A percentile compares a stretch with the other conserved stretches of the same genome.
phyloP scores from a whole-genome alignment of 2,888 invertebrate genomes.

The Anodontia alba region DNA sequence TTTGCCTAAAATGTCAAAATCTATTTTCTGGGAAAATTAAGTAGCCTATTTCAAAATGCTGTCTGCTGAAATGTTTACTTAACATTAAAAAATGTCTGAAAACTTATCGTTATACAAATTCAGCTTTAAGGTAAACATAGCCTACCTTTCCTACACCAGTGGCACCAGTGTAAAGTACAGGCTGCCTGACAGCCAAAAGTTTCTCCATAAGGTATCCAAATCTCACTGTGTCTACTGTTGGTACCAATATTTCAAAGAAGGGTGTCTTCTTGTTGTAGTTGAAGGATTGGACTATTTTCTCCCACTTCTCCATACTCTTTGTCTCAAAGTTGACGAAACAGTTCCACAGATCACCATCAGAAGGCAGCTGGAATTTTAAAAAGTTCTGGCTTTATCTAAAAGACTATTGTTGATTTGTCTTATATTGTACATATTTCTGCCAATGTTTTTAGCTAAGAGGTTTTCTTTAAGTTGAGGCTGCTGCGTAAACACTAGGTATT shows the following conservation, averaged over 20 bases:
- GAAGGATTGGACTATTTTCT: conserved; percentile 91
- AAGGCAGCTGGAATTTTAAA: conserved; percentile 88
- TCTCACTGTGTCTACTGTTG: conserved; percentile 95
- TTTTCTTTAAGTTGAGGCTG: no score
- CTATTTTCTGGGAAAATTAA: no score
- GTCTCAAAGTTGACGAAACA: conserved; percentile 90
- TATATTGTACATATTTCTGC: no score
- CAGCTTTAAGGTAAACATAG: no score
- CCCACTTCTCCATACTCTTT: conserved; percentile 91
- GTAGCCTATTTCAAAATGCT: no score
- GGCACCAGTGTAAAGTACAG: conserved; percentile 94
- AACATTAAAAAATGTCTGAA: no score
- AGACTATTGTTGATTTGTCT: no score
- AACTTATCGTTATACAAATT: no score
- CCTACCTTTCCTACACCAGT: conserved; percentile 94
- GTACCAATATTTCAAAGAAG: conserved; percentile 95
- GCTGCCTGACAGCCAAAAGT: conserved; percentile 89
- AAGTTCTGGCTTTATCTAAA: neutral
- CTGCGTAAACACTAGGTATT: no score
- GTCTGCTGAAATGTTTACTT: no score
- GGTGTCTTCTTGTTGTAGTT: conserved; percentile 89
- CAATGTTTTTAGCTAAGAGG: no score
- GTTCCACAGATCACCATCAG: conserved; percentile 90
- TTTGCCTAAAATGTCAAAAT: no score
- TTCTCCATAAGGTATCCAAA: conserved; percentile 93